Base-by-base conservation (phyloP, 1,140 invertebrate species). In the Drosophila erecta region DNA sequence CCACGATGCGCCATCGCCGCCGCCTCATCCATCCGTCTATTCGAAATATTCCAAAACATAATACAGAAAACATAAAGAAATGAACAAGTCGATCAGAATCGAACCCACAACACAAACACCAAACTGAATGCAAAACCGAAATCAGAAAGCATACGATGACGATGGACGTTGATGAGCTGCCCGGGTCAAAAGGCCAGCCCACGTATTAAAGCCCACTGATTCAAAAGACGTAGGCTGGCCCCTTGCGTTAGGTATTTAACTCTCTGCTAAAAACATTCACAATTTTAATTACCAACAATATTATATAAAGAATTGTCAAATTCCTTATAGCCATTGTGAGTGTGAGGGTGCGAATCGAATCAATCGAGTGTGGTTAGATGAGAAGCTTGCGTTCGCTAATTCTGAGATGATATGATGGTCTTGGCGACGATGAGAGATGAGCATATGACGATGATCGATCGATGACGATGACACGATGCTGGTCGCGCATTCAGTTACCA, bases 231-330 rank as follows among this genome's bases (percentile, higher is more conserved):
- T 81, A 71, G 83, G 79, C 58, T 71, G 53, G 74, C 58, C 75
- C 77, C 56, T 79, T 78, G 73, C 53, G 62, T 87, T 89, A 89
- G 84, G 84, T 89, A 89, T 89, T 84, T 90, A 89, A 89, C 66
- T 79, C 76, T 66, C 76, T 80, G 38, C 66, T 71, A 72, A 70
- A 86, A 76, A 70, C 17, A 77, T 79, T 80, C 64, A 77, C 72
- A 79, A 74, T 40, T 73, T 84, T 78, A 89, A 73, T 72, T 76
- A 74, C 43, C 65, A 79, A 79, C 56, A 77, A 76, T 77, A 70
- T 76, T 80, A 89, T 84, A 89, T 87, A 89, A 89, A 89, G 84
- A 89, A 89, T 89, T 89, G 84, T 89, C 53, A 80, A 89, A 89
- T 89, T 89, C 84, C 84, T 89, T 89, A 89, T 89, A 89, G 84